phyloP scores from a whole-genome alignment of 2,797 vertebrate genomes.

The Falco berigora region DNA sequence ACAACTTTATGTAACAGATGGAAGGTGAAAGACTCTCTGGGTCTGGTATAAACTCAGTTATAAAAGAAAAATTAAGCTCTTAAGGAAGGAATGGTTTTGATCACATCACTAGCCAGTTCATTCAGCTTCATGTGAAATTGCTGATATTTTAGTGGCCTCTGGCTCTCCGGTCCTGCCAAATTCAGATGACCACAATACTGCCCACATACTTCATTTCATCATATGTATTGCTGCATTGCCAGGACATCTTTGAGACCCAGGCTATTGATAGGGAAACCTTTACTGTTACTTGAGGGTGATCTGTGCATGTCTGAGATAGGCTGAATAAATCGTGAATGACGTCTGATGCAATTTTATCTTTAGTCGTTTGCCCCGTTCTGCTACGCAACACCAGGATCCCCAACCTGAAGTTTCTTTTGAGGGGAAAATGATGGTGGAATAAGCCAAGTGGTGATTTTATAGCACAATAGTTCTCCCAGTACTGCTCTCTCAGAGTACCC shows the following conservation, averaged over 20 bases:
- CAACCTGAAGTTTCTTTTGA: background rate
- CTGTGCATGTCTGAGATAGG: background rate
- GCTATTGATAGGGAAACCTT: background rate
- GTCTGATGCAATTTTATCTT: background rate
- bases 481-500: background rate
- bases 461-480: background rate
- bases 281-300: background rate
- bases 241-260: background rate
- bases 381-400: constrained; percentile 36
- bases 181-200: background rate
- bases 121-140: background rate
- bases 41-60: background rate
- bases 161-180: background rate
- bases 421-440: background rate
- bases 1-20: background rate
- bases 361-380: constrained; percentile 9
- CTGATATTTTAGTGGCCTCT: background rate
- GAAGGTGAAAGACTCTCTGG: background rate
- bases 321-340: background rate
- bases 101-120: background rate
- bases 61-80: background rate
- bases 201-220: background rate
- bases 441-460: background rate
- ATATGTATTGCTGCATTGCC: rapidly evolving
- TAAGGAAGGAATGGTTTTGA: background rate